Base-by-base conservation (phyloP, 35 echinoderm and acorn worm genomes). In the Strongylocentrotus purpuratus region DNA sequence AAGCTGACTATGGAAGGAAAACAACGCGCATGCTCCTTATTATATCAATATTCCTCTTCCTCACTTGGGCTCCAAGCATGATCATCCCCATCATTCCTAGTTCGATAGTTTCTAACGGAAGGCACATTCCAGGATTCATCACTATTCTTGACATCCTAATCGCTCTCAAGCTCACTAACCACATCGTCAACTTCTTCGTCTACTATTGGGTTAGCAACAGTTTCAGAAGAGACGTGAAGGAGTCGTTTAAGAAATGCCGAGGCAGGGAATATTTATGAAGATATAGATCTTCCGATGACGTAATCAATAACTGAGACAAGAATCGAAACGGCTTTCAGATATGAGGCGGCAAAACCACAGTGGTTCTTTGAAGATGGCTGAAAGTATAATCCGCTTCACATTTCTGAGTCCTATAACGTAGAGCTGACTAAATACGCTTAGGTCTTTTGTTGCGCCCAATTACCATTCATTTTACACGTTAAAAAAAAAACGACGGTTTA, bases 171-270 rank as follows among this genome's bases (percentile, higher is more conserved):
- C 31, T 89, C 31, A 89, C 87, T 31, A 89, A 89, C 87, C 87
- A 89, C 31, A 41, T 46, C 33, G 87, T 89, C 87, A 89, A 89
- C 87, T 89, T 89, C 87, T 89, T 89, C 87, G 87, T 89, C 12
- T 89, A 89, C 45, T 89, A 46, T 28, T 45, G 7, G 14, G 87
- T 46, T 12, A 89, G n/a, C 87, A 46, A 89, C 32, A 32, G 87
- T 28, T 89, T 89, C 87, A 45, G 45, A 28, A 89, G 33, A 89
- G 65, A 78, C 65, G 65, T 78, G 20, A 78, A n/a, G 18, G 22
- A 78, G 65, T 28, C 65, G 18, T 78, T 78, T n/a, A 78, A 78
- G 4, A 22, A 7, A 18, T 78, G 28, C 52, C 4, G 52, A 59
- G 11, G 52, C 52, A 59, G 52, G 52, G 52, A 17, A 59, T 41